Conservation (phyloP, 2,797 vertebrate genomes). For the Rhynchotus rufescens region DNA sequence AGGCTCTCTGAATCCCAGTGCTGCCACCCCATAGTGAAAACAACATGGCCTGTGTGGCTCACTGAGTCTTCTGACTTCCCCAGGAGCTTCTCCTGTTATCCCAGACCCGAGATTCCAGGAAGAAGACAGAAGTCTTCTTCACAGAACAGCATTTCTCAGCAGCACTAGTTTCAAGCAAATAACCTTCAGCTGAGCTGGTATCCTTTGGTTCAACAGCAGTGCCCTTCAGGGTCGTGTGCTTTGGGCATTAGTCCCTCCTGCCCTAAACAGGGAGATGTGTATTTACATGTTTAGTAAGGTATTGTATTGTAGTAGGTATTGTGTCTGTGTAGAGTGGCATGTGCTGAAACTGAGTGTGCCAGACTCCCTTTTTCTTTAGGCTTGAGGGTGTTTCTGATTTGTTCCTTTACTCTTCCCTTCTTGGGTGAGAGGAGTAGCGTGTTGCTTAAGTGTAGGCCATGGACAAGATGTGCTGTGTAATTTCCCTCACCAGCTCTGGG, state of each 20-base stretch:
- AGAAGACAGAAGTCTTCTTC: slow-evolving; percentile 30
- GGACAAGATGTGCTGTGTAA: background rate
- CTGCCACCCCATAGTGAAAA: slow-evolving; percentile 4
- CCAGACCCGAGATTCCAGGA: slow-evolving; percentile 28
- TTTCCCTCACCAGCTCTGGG: background rate
- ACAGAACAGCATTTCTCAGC: slow-evolving; percentile 19
- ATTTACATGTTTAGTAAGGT: slow-evolving; percentile 3
- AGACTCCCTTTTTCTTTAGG: background rate
- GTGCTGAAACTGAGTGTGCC: background rate
- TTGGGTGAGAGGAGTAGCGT: background rate
- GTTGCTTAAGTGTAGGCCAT: background rate
- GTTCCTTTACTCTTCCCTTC: background rate
- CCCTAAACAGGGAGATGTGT: background rate
- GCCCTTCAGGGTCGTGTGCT: rapidly evolving
- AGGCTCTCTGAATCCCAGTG: background rate
- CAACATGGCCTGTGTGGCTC: slow-evolving; percentile 38
- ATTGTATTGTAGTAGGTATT: background rate
- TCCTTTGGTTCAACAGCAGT: background rate
- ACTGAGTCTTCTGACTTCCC: background rate
- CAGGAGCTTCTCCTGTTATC: background rate
- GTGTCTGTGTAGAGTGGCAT: background rate
- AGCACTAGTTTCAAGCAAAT: slow-evolving; percentile 35
- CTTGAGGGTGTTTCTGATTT: background rate
- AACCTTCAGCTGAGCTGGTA: background rate
- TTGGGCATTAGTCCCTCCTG: background rate